Base-by-base conservation (phyloP, 2,113 vertebrate genomes). In the Vidua chalybeata region DNA sequence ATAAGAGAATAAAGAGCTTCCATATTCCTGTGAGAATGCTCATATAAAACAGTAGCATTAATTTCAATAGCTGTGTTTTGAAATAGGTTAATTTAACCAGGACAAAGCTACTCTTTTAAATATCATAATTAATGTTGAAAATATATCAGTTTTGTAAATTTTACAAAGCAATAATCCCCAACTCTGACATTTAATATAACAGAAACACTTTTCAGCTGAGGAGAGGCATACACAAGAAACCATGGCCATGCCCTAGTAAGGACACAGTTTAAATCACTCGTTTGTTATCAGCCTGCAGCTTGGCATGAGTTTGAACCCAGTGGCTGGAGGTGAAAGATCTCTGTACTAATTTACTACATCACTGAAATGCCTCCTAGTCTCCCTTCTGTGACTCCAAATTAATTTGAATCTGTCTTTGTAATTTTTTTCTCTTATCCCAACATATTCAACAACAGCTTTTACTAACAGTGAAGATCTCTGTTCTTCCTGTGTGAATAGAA, bases 311-410 rank as follows among this genome's bases (percentile, higher is more conserved):
- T 90, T 96, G 91, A 96, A 95, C 75, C 43, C 59, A 52, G 39
- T 74, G 91, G 91, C 75, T 94, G 79, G 71, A 91, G 91, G 87
- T 93, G 93, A 93, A 94, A 96, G 85, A 94, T 59, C 92, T 93
- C 69, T 69, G 31, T 33, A 83, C 67, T 85, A 93, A 96, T 91
- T 91, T 93, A 95, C 78, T 96, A 89, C 82, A 93, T 52, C 49
- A 86, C 84, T 83, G 89, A 93, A 96, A 96, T 66, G 79, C 71
- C 55, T 82, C 71, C 74, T 77, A 83, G 94, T 87, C 71, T 87
- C 52, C 89, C 52, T 82, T 54, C 71, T 55, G 71, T 80, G 87
- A 80, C 62, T 91, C 35, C 48, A 91, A 91, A 91, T 80, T 83
- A 83, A 71, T 80, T 87, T 89, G 66, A 79, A 85, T 82, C 48